Conservation (phyloP, 2,888 invertebrate species). For the Torymus tubicola region DNA sequence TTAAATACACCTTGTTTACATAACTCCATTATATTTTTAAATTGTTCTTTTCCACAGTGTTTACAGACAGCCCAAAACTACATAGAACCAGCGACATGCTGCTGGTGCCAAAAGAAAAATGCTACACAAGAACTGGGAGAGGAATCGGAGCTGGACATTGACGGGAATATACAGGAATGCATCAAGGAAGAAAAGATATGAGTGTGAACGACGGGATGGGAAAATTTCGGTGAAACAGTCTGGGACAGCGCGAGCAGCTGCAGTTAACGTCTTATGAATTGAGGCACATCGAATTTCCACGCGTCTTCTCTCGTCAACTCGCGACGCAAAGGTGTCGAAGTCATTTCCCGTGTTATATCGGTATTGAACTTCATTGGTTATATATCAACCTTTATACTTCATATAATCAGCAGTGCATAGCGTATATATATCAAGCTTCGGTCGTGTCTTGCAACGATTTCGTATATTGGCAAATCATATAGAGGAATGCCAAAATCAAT, state of each 20-base stretch:
- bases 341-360: not conserved
- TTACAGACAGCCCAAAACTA: not conserved
- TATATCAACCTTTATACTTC: too few relatives aligned
- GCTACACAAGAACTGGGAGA: conserved; percentile 26
- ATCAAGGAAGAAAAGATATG: conserved; percentile 44
- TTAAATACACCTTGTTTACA: too few relatives aligned
- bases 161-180: conserved; percentile 20
- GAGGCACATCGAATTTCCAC: conserved; percentile 56
- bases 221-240: conserved; percentile 60
- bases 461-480: too few relatives aligned
- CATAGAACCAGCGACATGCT: conserved; percentile 33
- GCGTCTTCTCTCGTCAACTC: conserved; percentile 31
- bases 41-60: not conserved
- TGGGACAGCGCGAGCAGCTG: conserved; percentile 77
- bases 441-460: too few relatives aligned
- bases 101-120: conserved; percentile 30
- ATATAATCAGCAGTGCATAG: too few relatives aligned
- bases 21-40: too few relatives aligned
- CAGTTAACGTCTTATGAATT: conserved; percentile 76
- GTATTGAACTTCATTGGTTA: too few relatives aligned
- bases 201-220: conserved; percentile 4
- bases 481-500: too few relatives aligned
- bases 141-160: not conserved
- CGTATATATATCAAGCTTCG: too few relatives aligned
- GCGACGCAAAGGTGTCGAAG: conserved; percentile 6